Percentiles rank a stretch among this genome's conserved stretches.
Evolutionary conservation across 2,113 vertebrate species (phyloP).

Genomic region (Gallinago paraguaiae): DNA sequence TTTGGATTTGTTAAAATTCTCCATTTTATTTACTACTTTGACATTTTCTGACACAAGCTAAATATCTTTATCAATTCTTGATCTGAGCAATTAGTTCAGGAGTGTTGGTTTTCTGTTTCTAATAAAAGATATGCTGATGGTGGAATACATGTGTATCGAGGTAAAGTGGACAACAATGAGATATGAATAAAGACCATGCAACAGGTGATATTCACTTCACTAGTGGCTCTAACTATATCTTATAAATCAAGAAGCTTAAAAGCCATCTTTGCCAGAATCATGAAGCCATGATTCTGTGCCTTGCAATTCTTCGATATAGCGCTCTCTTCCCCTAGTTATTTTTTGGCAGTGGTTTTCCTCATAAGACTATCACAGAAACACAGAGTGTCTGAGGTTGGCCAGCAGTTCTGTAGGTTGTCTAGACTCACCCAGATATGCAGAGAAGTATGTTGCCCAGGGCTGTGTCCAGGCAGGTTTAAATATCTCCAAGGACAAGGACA

Average conservation of each 20-base stretch:
- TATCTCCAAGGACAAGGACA: background rate
- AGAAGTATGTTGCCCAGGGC: background rate
- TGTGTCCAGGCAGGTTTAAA: background rate
- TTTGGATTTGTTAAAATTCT: background rate
- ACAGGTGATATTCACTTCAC: background rate
- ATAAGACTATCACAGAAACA: background rate
- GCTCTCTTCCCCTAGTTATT: background rate
- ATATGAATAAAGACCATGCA: background rate
- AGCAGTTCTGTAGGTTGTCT: background rate
- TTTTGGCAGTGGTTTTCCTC: background rate
- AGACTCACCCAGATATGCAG: fast-evolving
- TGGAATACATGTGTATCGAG: background rate
- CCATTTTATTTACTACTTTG: background rate
- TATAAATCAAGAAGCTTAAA: background rate
- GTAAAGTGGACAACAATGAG: background rate
- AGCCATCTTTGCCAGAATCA: background rate
- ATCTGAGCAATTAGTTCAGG: background rate
- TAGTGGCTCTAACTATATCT: background rate
- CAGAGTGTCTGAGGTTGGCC: background rate
- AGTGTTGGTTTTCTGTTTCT: background rate
- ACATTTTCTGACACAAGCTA: background rate
- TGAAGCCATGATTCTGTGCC: background rate
- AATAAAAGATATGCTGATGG: background rate
- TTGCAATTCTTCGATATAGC: background rate
- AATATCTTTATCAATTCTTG: background rate